Evolutionary conservation across 1,140 invertebrate genomes (phyloP).

Genomic region (Lordiphosa mommai): DNA sequence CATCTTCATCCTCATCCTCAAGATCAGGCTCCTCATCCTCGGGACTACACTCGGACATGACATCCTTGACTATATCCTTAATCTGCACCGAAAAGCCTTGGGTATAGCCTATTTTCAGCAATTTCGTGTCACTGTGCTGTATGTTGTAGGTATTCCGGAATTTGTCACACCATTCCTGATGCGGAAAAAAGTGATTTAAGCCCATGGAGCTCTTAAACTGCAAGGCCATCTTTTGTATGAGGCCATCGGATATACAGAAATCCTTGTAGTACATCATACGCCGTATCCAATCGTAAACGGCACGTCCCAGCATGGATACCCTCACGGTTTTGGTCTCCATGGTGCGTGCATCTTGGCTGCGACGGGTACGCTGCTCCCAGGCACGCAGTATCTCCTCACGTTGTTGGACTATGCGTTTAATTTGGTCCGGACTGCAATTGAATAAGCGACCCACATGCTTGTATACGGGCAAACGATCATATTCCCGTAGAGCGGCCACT

Average conservation of each 20-base stretch:
- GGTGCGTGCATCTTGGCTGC: conserved; percentile 63
- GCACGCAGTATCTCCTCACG: conserved; percentile 63
- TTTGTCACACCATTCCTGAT: conserved; percentile 77
- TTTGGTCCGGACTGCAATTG: conserved; percentile 76
- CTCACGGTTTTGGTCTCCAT: conserved; percentile 66
- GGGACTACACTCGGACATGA: conserved; percentile 49
- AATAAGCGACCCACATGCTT: conserved; percentile 72
- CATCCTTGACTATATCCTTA: conserved; percentile 71
- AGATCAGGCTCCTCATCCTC: conserved; percentile 2
- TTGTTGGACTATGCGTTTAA: conserved; percentile 73
- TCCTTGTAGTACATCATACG: conserved; percentile 79
- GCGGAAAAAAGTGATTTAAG: conserved; percentile 66
- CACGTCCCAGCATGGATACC: conserved; percentile 68
- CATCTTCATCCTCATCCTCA: conserved; percentile 28
- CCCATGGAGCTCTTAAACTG: conserved; percentile 75
- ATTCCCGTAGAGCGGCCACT: conserved; percentile 68
- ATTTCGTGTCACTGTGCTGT: conserved; percentile 53
- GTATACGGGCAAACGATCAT: conserved; percentile 67
- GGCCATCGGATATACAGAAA: conserved; percentile 64
- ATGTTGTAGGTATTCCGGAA: conserved; percentile 68
- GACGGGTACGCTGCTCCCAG: conserved; percentile 69
- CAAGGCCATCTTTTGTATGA: conserved; percentile 75
- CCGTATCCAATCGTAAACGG: conserved; percentile 73
- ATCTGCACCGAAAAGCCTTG: conserved; percentile 72
- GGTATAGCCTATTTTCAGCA: conserved; percentile 59